Base-by-base conservation (phyloP, 2,797 vertebrate species). In the Notoglanidium macrostoma region DNA sequence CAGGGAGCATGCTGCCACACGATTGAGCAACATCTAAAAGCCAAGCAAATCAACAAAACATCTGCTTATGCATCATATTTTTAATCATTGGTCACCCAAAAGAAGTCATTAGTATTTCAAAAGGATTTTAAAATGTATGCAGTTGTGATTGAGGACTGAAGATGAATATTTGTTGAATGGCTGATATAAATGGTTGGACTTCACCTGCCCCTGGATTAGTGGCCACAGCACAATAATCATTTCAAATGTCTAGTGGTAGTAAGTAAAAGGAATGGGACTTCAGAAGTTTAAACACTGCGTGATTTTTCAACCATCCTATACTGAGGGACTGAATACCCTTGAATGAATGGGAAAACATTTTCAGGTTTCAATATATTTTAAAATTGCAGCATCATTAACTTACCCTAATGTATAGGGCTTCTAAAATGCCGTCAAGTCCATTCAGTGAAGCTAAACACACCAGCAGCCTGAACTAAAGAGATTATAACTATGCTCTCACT, bases 401-500 rank as follows among this genome's bases (percentile, higher is more conserved):
- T 54, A 73, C 54, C 29, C 35, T 51, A 49, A 61, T 12, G 32
- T 32, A 76, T 5, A 15, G 26, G 12, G 70, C 70, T 87, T 40
- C 59, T 82, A 59, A 35, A 85, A 80, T 63, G 55, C 40, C 26
- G 6, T 46, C 17, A 14, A 83, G 51, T 76, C 81, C 63, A 44
- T 70, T 80, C 44, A 86, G 80, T 49, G 10, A 14, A 49, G n/a
- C 84, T 85, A 55, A 85, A 79, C 67, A 91, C 70, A 88, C 65
- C 61, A 82, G 61, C 35, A 57, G 70, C 65, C 35, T 72, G 51
- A 63, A 29, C 84, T 86, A 70, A 89, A 86, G 70, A 88, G 74
- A 86, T 88, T 89, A 89, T 55, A 72, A 46, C 74, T 44, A 87
- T 44, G 29, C 76, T 84, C 79, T 82, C 55, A 32, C 61, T 63